A percentile compares a stretch with the other conserved stretches of the same genome.
Evolutionary conservation across 2,888 invertebrate species (phyloP).

Genomic region (Lasioglossum vierecki): DNA sequence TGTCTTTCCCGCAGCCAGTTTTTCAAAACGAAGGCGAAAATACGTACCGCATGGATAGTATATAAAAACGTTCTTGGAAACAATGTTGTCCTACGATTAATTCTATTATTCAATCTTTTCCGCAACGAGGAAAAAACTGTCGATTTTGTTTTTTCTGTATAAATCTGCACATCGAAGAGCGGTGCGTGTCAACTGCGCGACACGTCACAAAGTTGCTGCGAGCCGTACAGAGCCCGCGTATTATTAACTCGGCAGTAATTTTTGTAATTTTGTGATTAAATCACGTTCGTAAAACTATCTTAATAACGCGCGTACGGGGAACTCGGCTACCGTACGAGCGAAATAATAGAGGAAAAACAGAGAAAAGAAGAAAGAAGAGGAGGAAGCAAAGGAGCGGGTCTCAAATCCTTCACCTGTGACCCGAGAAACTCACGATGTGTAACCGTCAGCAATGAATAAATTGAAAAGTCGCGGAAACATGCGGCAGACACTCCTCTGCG

Average conservation of each 20-base stretch:
- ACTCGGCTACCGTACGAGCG: conserved; percentile 19
- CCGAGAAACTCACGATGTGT: conserved; percentile 71
- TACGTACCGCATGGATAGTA: too few relatives aligned
- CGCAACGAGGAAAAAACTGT: not conserved
- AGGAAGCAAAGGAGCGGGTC: conserved; percentile 53
- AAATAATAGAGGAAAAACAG: conserved; percentile 8
- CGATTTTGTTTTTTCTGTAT: not conserved
- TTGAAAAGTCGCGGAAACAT: conserved; percentile 53
- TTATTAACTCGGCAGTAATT: conserved; percentile 51
- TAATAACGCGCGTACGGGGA: conserved; percentile 32
- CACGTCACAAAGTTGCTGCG: conserved; percentile 37
- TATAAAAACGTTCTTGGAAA: too few relatives aligned
- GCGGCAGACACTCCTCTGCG: not conserved
- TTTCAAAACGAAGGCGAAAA: not conserved
- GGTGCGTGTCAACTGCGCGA: not conserved
- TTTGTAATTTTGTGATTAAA: conserved; percentile 54
- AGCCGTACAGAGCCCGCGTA: conserved; percentile 45
- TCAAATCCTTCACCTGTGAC: conserved; percentile 81
- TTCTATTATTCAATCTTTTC: too few relatives aligned
- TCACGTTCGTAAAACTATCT: conserved; percentile 42
- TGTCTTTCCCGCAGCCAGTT: too few relatives aligned
- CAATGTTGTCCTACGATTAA: too few relatives aligned
- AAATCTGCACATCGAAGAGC: not conserved
- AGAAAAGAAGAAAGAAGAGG: not conserved
- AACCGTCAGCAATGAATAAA: conserved; percentile 65